Conservation (phyloP, 2,888 invertebrate genomes). For the Leucozona laternaria region DNA sequence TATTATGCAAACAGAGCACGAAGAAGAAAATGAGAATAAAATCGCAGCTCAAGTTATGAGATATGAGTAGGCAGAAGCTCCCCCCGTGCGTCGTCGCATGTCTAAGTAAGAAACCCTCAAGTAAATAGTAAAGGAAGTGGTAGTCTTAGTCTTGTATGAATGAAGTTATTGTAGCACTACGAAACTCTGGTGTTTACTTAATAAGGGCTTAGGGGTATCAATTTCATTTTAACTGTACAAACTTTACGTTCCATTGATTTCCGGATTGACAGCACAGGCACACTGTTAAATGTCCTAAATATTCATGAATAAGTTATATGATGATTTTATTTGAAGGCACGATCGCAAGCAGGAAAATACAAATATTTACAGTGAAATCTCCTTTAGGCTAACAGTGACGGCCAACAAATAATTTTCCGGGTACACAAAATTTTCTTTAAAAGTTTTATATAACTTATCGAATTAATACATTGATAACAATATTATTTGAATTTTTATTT, state of each 20-base stretch:
- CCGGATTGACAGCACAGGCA: conserved; percentile 23
- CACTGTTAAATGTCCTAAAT: conserved; percentile 27
- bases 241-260: conserved; percentile 59
- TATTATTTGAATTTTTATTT: too few species aligned
- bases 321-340: conserved; percentile 31
- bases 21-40: conserved; percentile 53
- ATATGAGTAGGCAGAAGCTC: conserved; percentile 25
- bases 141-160: conserved; percentile 7
- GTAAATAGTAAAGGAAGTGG: conserved; percentile 49
- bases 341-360: neutral
- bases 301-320: neutral
- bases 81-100: neutral
- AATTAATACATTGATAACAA: too few species aligned
- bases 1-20: conserved; percentile 68
- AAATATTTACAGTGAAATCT: conserved; percentile 8
- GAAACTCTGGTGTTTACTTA: conserved; percentile 21
- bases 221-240: conserved; percentile 40
- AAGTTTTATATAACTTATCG: too few species aligned
- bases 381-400: neutral
- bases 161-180: conserved; percentile 25
- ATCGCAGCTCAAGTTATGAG: conserved; percentile 42
- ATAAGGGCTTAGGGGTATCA: conserved; percentile 63
- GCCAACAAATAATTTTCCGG: neutral
- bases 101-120: conserved; percentile 18
- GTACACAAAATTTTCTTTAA: neutral